Evolutionary conservation across 1,140 invertebrate species (phyloP).

Genomic region (Heliothis subflexa): DNA sequence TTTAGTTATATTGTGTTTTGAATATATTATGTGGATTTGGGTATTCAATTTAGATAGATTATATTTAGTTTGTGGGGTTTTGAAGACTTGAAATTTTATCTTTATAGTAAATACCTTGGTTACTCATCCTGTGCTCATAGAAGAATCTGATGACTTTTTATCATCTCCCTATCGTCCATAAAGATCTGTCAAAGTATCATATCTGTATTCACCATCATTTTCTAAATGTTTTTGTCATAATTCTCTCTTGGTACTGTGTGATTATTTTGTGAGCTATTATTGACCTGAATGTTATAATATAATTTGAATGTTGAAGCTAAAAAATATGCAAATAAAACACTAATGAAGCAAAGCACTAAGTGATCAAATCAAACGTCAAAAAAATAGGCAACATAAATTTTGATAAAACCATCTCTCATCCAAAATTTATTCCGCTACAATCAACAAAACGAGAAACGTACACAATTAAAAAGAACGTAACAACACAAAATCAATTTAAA

Average conservation of each 20-base stretch:
- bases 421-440: slow-evolving; percentile 19
- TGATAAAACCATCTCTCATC: not conserved
- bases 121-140: no score
- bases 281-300: no score
- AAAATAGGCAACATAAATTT: not conserved
- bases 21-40: slow-evolving; percentile 46
- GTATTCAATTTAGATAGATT: not conserved
- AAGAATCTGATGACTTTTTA: no score
- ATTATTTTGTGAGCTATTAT: no score
- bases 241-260: no score
- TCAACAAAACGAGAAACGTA: slow-evolving; percentile 18
- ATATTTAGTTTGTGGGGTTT: slow-evolving; percentile 2
- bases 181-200: no score
- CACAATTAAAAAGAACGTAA: slow-evolving; percentile 17
- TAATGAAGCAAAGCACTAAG: not conserved
- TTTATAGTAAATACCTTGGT: no score
- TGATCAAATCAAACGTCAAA: slow-evolving; percentile 3
- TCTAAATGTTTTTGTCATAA: no score
- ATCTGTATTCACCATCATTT: no score
- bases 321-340: not conserved
- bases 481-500: slow-evolving; percentile 25
- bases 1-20: slow-evolving; percentile 51
- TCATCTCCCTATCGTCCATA: no score
- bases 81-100: no score
- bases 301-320: no score